phyloP scores from a whole-genome alignment of 2,888 invertebrate species.

The Allacma fusca region DNA sequence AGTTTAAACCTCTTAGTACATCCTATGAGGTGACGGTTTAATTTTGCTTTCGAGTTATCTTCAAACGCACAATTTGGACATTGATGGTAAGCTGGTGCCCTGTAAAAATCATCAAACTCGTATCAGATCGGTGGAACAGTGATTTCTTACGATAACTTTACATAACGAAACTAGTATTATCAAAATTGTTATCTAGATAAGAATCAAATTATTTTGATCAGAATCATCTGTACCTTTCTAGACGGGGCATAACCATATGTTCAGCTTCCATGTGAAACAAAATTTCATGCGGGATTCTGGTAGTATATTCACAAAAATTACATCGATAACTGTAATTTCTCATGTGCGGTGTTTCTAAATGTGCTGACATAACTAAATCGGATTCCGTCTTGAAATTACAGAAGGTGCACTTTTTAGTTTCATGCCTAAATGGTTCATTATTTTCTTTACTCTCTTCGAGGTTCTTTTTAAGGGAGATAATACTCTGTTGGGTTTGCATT shows the following conservation, averaged over 20 bases:
- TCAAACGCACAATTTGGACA: constrained; percentile 94
- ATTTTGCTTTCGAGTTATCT: constrained; percentile 89
- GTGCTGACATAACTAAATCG: constrained; percentile 80
- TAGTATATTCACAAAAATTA: constrained; percentile 82
- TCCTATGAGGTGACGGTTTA: constrained; percentile 84
- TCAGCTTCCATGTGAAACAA: constrained; percentile 90
- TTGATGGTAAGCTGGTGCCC: constrained; percentile 86
- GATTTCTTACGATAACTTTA: too few species aligned
- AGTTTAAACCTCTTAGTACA: constrained; percentile 91
- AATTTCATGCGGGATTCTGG: constrained; percentile 86
- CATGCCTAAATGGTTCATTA: constrained; percentile 79
- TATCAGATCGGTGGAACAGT: background rate
- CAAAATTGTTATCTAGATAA: too few species aligned
- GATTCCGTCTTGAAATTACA: constrained; percentile 92
- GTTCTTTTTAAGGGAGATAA: constrained; percentile 82
- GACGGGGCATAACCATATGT: constrained; percentile 82
- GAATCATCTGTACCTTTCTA: constrained; percentile 68
- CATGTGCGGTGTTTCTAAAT: constrained; percentile 91
- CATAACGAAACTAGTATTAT: too few species aligned
- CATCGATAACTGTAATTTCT: constrained; percentile 79
- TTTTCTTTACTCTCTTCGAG: constrained; percentile 86
- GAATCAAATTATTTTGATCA: too few species aligned
- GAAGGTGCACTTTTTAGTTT: constrained; percentile 83
- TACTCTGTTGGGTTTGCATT: constrained; percentile 74
- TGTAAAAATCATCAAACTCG: constrained; percentile 58